phyloP scores from a whole-genome alignment of 2,113 vertebrate species.

The Psammodynastes pulverulentus region DNA sequence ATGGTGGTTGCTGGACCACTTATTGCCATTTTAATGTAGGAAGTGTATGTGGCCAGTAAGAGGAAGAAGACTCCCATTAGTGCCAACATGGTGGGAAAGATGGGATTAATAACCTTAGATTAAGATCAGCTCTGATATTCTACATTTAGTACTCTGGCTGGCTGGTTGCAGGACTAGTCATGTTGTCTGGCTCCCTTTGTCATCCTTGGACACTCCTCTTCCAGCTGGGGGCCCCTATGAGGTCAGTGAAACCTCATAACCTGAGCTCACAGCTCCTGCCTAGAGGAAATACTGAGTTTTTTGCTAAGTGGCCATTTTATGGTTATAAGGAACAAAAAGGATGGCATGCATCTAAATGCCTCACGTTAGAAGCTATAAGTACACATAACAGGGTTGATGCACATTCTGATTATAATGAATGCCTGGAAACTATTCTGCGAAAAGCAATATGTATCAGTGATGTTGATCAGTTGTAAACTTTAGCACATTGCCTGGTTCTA shows the following conservation, averaged over 20 bases:
- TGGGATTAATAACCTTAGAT: neutral
- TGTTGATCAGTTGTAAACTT: neutral
- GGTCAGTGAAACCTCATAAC: conserved; percentile 24
- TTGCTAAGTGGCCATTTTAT: neutral
- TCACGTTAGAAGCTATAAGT: neutral
- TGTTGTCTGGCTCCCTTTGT: neutral
- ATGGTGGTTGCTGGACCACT: neutral
- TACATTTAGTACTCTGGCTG: neutral
- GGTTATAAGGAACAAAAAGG: neutral
- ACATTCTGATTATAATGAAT: neutral
- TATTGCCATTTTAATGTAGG: neutral
- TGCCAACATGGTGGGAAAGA: neutral
- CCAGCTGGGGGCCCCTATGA: conserved; percentile 6
- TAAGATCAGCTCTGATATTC: neutral
- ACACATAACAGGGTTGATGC: neutral
- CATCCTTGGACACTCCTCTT: neutral
- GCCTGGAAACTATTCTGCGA: neutral
- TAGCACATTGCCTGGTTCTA: neutral
- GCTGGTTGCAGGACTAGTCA: conserved; percentile 5
- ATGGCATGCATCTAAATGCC: neutral
- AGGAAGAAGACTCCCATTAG: neutral
- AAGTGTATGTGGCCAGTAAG: neutral
- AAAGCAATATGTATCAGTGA: neutral
- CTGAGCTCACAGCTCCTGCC: conserved; percentile 5
- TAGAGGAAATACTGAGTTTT: neutral